Evolutionary conservation across 2,888 invertebrate genomes (phyloP), one percentile per base, ranked within the genome.

Genomic region (Taenaris catops): DNA sequence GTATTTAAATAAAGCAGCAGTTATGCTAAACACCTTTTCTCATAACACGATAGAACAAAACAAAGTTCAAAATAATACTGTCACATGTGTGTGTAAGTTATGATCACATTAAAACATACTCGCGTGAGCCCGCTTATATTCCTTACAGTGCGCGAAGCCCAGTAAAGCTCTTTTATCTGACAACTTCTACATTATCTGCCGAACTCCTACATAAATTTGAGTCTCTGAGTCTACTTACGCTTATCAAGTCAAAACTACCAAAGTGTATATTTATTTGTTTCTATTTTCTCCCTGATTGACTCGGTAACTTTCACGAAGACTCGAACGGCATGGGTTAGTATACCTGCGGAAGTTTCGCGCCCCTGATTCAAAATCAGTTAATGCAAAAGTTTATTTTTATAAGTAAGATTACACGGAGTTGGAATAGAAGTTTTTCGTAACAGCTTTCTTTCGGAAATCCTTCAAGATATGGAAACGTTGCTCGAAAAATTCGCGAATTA

Each of bases 301-400:
- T 75, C 69, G 42, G 55, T 57, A 78, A 79, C 67, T 76, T 72
- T 55, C 41, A 49, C 49, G 61, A 55, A 67, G 63, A 58, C 55
- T 47, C 63, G 58, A 35, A 58, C 49, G 54, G 58, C 37, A 55
- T 63, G 63, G 60, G 65, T 64, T 64, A 54, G 72, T 70, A 70
- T 71, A 75, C 83, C 75, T 79, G 62, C 58, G 52, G 38, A 68
- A 76, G 60, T 78, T 76, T 52, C 52, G 62, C 68, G 57, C 63
- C 65, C 69, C 73, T 78, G 76, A 84, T 83, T 81, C 83, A 66
- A 80, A 83, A 83, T 83, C 86, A 78, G 86, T 84, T 87, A 87
- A 87, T 87, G 87, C 67, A 86, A 84, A 87, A 87, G 87, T 87
- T 87, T 87, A 87, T 87, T 87, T 87, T 87, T 87, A 86, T 87